Evolutionary conservation across 2,888 invertebrate genomes (phyloP), one percentile per base, ranked within the genome.

Genomic region (Erynnis tages): DNA sequence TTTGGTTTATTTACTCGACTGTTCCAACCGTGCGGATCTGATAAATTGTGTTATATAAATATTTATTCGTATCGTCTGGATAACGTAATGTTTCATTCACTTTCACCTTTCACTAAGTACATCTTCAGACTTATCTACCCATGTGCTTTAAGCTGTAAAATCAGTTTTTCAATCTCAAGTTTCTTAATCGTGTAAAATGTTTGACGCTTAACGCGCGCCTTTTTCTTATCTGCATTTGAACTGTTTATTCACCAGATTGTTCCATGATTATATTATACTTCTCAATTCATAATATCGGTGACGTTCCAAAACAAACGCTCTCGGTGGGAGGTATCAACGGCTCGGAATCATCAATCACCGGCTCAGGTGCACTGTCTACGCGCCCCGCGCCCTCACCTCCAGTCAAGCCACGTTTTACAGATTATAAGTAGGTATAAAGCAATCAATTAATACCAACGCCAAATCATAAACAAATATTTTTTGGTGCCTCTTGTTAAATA

Each of bases 311-410:
- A 48, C 38, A 40, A 40, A 21, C 25, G 19, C 7, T 45, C 25
- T 1, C 23, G 21, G 14, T 27, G 84, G 84, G 84, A 80, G 71
- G 74, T n/a, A n/a, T n/a, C 78, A 73, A 79, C 79, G 76, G 82
- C n/a, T 63, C 71, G 71, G 66, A 65, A 74, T 87, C 87, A 88
- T 88, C 88, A 87, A 88, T 88, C 88, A 87, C 70, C 69, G 82
- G 69, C 80, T 69, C 88, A 88, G 88, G 88, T 88, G 88, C 76
- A 71, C 65, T 58, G 63, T 57, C 63, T 27, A 35, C 55, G 11
- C 61, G 59, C 38, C 21, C 54, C 35, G 11, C 27, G 35, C 52
- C 55, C 54, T 8, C 29, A 17, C 21, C 29, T 8, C 32, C 50
- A 19, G 17, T 32, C 1, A 25, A 8, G 16, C 35, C 41, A 25